phyloP scores from a whole-genome alignment of 2,113 vertebrate genomes.

The Pristiophorus japonicus region DNA sequence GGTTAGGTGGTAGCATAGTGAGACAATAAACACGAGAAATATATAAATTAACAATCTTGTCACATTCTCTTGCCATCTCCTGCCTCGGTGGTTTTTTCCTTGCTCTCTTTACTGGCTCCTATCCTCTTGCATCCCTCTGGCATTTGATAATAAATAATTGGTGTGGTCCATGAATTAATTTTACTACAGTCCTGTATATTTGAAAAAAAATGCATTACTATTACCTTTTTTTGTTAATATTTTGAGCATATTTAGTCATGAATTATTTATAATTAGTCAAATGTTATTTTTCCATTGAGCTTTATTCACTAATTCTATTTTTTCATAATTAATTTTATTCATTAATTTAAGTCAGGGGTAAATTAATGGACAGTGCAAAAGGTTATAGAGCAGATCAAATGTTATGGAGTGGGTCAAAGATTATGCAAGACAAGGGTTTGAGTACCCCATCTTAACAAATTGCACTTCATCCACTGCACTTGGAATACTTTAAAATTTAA shows the following conservation, averaged over 20 bases:
- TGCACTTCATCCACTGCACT: too few species aligned
- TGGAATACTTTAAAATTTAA: too few species aligned
- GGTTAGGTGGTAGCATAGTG: not conserved
- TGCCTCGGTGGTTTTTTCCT: not conserved
- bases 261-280: not conserved
- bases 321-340: not conserved
- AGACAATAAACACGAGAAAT: not conserved
- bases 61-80: too few species aligned
- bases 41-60: not conserved
- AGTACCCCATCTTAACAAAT: too few species aligned
- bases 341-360: not conserved
- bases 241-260: not conserved
- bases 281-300: not conserved
- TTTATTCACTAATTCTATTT: too few species aligned
- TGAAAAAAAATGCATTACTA: not conserved
- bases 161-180: not conserved
- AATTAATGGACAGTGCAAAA: not conserved
- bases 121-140: not conserved
- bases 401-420: not conserved
- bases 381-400: not conserved
- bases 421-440: too few species aligned
- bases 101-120: not conserved
- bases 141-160: not conserved
- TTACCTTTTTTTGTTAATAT: not conserved
- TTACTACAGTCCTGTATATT: not conserved